phyloP scores from a whole-genome alignment of 2,797 vertebrate species.

The Lutra lutra region DNA sequence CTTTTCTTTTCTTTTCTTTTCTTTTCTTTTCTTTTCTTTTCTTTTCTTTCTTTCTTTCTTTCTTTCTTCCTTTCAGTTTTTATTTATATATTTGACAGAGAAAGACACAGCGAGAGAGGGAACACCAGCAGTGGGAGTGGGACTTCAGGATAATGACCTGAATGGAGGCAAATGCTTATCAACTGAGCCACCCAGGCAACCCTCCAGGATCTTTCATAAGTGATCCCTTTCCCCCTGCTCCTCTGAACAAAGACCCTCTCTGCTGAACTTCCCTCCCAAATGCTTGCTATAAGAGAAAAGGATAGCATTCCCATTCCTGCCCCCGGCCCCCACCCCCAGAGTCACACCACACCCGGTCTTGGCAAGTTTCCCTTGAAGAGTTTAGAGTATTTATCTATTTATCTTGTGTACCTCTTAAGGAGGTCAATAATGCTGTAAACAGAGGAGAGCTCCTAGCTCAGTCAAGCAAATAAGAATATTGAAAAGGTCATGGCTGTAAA shows the following conservation, averaged over 20 bases:
- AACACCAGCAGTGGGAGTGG: too few species aligned
- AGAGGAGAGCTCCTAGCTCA: slow-evolving; percentile 59
- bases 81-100: too few species aligned
- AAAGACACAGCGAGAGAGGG: too few species aligned
- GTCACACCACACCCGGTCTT: background rate
- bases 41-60: too few species aligned
- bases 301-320: background rate
- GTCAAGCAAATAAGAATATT: slow-evolving; percentile 74
- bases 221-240: background rate
- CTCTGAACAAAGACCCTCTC: background rate
- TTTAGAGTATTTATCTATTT: slow-evolving; percentile 55
- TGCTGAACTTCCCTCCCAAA: background rate
- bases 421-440: slow-evolving; percentile 59
- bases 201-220: background rate
- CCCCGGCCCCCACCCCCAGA: background rate
- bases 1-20: too few species aligned
- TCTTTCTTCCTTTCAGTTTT: too few species aligned
- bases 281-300: background rate
- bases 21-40: too few species aligned
- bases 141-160: too few species aligned
- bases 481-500: slow-evolving; percentile 75
- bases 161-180: too few species aligned
- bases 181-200: too few species aligned
- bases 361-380: slow-evolving; percentile 26
- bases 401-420: background rate